phyloP scores from a whole-genome alignment of 2,888 invertebrate genomes.

The Lycophotia porphyrea region DNA sequence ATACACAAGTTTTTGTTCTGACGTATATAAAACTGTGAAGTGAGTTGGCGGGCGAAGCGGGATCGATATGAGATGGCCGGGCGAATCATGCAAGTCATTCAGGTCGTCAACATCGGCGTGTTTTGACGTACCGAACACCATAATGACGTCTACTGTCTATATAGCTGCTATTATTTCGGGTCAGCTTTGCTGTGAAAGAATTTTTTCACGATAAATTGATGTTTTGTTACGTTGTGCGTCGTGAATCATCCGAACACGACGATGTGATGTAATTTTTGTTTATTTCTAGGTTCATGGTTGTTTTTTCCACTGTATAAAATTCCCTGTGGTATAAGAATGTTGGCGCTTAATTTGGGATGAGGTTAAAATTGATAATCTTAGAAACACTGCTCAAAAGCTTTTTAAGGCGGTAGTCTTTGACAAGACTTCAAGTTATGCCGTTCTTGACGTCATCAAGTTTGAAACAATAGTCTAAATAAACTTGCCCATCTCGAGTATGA shows the following conservation, averaged over 20 bases:
- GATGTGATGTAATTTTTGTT: conserved; percentile 58
- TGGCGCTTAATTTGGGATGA: conserved; percentile 19
- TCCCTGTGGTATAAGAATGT: conserved; percentile 13
- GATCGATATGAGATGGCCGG: conserved; percentile 81
- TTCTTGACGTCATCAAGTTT: conserved; percentile 17
- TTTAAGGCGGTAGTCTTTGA: background rate
- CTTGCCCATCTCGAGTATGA: conserved; percentile 11
- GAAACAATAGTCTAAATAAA: conserved; percentile 29
- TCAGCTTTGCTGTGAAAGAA: conserved; percentile 57
- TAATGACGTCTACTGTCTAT: conserved; percentile 75
- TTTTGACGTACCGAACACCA: conserved; percentile 79
- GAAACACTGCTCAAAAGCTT: background rate
- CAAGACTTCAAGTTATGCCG: background rate
- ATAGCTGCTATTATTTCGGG: conserved; percentile 70
- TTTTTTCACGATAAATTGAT: conserved; percentile 63
- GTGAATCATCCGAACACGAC: conserved; percentile 58
- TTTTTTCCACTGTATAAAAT: conserved; percentile 46
- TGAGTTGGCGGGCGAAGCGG: conserved; percentile 69
- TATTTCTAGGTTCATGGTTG: conserved; percentile 47
- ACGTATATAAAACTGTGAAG: conserved; percentile 60
- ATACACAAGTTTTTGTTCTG: conserved; percentile 51
- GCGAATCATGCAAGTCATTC: conserved; percentile 84
- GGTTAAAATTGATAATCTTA: conserved; percentile 5
- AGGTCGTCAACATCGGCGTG: conserved; percentile 83
- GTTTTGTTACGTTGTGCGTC: conserved; percentile 62